Percentiles rank a stretch among this genome's conserved stretches.
These are phyloP conservation scores for Exocentrus adspersus DNA, from an alignment of 2,888 invertebrate genomes.

Conservation along the genomic window DNA sequence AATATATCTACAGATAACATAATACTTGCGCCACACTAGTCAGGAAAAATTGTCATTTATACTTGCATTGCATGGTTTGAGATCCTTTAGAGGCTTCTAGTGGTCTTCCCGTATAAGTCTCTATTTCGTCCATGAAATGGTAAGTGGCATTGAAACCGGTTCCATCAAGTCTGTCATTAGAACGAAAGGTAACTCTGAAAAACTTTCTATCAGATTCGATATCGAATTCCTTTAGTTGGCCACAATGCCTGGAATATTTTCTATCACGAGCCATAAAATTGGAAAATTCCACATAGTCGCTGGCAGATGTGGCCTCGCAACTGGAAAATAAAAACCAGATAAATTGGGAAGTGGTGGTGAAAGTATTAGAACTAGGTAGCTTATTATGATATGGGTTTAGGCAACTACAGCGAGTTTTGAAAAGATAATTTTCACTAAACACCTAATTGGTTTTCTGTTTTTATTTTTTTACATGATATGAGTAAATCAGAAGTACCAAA, in stretches of 20 bases:
- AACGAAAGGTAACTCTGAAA: slow-evolving; percentile 93
- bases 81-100: slow-evolving; percentile 25
- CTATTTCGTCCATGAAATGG: slow-evolving; percentile 81
- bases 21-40: too few relatives aligned
- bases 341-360: not conserved
- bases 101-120: slow-evolving; percentile 66
- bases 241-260: slow-evolving; percentile 90
- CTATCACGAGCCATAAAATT: slow-evolving; percentile 92
- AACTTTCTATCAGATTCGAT: slow-evolving; percentile 90
- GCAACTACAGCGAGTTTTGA: too few relatives aligned
- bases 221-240: slow-evolving; percentile 81
- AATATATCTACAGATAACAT: too few relatives aligned
- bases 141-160: slow-evolving; percentile 94
- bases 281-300: slow-evolving; percentile 96
- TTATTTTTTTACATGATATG: too few relatives aligned
- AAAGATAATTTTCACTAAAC: too few relatives aligned
- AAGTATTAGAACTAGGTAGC: too few relatives aligned
- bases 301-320: slow-evolving; percentile 89
- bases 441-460: too few relatives aligned
- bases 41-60: too few relatives aligned
- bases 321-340: slow-evolving; percentile 65
- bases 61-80: slow-evolving; percentile 26
- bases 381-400: too few relatives aligned
- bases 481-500: too few relatives aligned
- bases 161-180: slow-evolving; percentile 93